These are phyloP conservation scores for Crenichthys baileyi DNA, from an alignment of 2,797 vertebrate genomes.

Conservation along the genomic window DNA sequence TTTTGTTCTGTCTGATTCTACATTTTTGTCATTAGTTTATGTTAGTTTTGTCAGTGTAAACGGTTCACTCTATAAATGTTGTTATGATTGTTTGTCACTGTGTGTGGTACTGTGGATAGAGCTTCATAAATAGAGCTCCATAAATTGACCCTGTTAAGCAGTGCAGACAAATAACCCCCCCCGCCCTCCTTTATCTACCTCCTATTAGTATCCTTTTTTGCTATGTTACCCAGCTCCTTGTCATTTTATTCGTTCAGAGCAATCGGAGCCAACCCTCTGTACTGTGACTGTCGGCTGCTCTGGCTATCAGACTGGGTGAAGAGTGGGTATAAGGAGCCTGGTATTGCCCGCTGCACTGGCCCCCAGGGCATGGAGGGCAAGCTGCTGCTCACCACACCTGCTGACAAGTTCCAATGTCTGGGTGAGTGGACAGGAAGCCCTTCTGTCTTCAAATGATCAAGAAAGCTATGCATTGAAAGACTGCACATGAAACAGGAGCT, in stretches of 20 bases:
- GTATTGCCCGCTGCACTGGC: conserved; percentile 93
- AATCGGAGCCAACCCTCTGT: conserved; percentile 94
- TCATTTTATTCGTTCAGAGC: conserved; percentile 78
- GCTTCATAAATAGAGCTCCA: conserved; percentile 52
- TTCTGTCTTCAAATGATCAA: background rate
- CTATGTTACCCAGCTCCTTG: background rate
- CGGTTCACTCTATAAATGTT: too few species aligned
- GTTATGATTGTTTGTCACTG: background rate
- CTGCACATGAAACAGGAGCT: background rate
- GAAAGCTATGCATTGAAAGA: background rate
- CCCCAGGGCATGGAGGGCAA: conserved; percentile 94
- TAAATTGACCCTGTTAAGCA: conserved; percentile 32
- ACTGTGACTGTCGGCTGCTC: conserved; percentile 96
- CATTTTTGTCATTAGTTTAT: too few species aligned
- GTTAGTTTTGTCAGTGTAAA: too few species aligned
- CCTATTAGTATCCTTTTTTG: background rate
- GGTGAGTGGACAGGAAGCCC: conserved; percentile 43
- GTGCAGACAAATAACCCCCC: background rate
- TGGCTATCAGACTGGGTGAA: conserved; percentile 98
- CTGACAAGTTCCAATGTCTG: conserved; percentile 86
- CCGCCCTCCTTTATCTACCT: too few species aligned
- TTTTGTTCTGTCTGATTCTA: too few species aligned
- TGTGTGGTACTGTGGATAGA: conserved; percentile 13
- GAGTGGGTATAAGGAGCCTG: conserved; percentile 96
- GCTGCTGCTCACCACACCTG: conserved; percentile 94